A percentile compares a stretch with the other conserved stretches of the same genome.
phyloP scores from a whole-genome alignment of 2,797 vertebrate species.

The Geotrypetes seraphini region DNA sequence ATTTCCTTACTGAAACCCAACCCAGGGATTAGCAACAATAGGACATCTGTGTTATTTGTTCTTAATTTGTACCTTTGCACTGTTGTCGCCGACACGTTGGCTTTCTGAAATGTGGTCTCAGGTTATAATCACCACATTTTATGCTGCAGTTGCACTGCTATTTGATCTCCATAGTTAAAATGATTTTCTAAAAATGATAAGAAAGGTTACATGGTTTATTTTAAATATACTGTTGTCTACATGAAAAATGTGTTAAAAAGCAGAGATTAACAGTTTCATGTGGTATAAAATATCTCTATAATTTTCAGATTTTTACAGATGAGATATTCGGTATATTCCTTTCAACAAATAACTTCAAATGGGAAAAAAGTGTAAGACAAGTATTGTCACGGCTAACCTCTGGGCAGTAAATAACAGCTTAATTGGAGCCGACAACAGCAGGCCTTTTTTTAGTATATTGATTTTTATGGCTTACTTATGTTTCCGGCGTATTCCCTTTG shows the following conservation, averaged over 20 bases:
- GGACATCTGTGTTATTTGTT: slow-evolving; percentile 62
- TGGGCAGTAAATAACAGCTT: slow-evolving; percentile 47
- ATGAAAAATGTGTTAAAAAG: slow-evolving; percentile 46
- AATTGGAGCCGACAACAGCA: slow-evolving; percentile 38
- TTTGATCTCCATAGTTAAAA: slow-evolving; percentile 52
- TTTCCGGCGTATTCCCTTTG: slow-evolving; percentile 39
- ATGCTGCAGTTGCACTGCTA: slow-evolving; percentile 51
- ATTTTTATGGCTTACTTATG: slow-evolving; percentile 45
- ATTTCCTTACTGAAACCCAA: slow-evolving; percentile 48
- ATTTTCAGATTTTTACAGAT: slow-evolving; percentile 53
- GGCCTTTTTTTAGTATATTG: slow-evolving; percentile 46
- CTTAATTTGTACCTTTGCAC: slow-evolving; percentile 66
- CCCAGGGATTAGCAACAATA: slow-evolving; percentile 51
- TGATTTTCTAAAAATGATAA: slow-evolving; percentile 44
- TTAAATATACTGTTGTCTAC: slow-evolving; percentile 60
- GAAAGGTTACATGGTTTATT: slow-evolving; percentile 53
- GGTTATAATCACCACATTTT: slow-evolving; percentile 61
- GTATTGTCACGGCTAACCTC: slow-evolving; percentile 27
- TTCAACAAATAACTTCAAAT: slow-evolving; percentile 37
- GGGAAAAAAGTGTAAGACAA: slow-evolving; percentile 32
- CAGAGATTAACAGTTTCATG: slow-evolving; percentile 57
- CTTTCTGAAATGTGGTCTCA: slow-evolving; percentile 57
- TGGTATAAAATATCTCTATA: slow-evolving; percentile 55
- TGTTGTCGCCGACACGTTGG: slow-evolving; percentile 52
- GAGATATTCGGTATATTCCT: slow-evolving; percentile 48